phyloP scores from a whole-genome alignment of 2,113 vertebrate species.

The Poicephalus gulielmi region DNA sequence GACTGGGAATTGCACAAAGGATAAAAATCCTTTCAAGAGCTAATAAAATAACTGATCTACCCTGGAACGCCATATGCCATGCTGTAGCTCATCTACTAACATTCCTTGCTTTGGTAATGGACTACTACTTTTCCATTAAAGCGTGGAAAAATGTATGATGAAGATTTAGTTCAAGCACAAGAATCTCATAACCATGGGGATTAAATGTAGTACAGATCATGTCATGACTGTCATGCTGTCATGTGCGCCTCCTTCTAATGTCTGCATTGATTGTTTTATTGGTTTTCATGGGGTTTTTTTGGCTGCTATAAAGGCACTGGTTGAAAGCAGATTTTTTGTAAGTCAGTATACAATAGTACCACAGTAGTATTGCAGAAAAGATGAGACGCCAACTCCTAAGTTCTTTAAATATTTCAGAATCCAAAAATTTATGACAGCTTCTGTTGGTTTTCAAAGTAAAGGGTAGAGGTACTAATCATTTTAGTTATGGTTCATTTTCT shows the following conservation, averaged over 20 bases:
- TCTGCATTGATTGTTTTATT: neutral
- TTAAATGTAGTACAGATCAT: neutral
- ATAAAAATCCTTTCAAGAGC: neutral
- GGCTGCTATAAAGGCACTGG: neutral
- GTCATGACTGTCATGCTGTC: neutral
- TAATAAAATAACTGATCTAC: neutral
- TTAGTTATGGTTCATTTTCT: neutral
- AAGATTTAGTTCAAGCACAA: neutral
- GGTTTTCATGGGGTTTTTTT: neutral
- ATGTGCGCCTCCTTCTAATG: neutral
- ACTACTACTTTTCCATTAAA: neutral
- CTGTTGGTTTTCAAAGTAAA: neutral
- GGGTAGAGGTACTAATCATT: neutral
- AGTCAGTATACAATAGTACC: neutral
- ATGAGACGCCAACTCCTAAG: neutral
- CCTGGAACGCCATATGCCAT: neutral
- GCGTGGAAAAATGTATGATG: neutral
- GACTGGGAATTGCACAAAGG: neutral
- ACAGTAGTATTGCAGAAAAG: neutral
- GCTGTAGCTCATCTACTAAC: neutral
- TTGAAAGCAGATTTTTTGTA: neutral
- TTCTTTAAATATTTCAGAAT: neutral
- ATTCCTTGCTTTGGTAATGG: neutral
- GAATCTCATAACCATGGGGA: neutral
- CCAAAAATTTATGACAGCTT: neutral